Percentiles rank a stretch among this genome's conserved stretches.
These are phyloP conservation scores for Crax fasciolata DNA, from an alignment of 2,797 vertebrate genomes.

Conservation along the genomic window DNA sequence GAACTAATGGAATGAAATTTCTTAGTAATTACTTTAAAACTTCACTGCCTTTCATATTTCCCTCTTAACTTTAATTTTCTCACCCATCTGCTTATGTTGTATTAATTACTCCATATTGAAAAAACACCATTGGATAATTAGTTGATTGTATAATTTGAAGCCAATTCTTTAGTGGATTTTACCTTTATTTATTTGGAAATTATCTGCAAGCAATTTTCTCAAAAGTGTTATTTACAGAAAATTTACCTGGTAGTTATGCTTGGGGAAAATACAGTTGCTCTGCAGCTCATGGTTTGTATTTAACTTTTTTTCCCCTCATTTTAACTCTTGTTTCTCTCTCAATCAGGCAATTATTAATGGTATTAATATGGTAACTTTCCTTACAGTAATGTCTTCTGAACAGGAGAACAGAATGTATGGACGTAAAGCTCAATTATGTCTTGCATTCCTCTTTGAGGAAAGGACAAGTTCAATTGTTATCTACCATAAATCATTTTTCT, in stretches of 20 bases:
- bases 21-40: conserved; percentile 37
- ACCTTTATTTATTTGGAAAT: conserved; percentile 9
- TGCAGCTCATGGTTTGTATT: background rate
- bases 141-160: conserved; percentile 19
- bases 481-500: background rate
- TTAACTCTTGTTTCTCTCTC: background rate
- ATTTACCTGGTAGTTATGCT: background rate
- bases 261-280: background rate
- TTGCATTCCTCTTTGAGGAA: background rate
- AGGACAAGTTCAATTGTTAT: background rate
- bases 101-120: conserved; percentile 38
- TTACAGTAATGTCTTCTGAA: background rate
- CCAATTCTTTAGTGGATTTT: conserved; percentile 30
- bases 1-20: background rate
- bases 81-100: conserved; percentile 25
- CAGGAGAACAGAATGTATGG: background rate
- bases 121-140: conserved; percentile 54
- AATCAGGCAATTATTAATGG: background rate
- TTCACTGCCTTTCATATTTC: conserved; percentile 15
- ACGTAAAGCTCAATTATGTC: background rate
- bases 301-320: background rate
- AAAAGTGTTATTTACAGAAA: conserved; percentile 6
- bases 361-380: background rate
- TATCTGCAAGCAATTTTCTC: conserved; percentile 7
- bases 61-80: conserved; percentile 40